Evolutionary conservation across 2,113 vertebrate species (phyloP), one percentile per base, ranked within the genome.

Genomic region (Engystomops pustulosus): DNA sequence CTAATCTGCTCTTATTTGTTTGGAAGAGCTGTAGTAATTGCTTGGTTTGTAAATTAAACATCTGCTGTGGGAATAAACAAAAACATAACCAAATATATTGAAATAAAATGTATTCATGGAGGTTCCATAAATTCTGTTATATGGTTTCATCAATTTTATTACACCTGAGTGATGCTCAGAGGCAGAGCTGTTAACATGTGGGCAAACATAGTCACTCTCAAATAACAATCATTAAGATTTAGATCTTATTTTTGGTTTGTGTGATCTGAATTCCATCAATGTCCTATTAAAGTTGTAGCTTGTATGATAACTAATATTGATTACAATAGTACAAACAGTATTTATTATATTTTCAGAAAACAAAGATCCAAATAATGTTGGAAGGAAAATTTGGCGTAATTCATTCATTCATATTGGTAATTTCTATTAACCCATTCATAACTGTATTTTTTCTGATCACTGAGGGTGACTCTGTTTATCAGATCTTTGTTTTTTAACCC

Each of bases 31-130:
- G 87, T 88, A 38, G 87, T 92, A 94, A 94, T 93, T 93, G 93
- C 89, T 90, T 92, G 91, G 88, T 92, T 94, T 93, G 90, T 94
- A 94, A 94, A 94, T 94, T 94, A 95, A 94, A 93, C 93, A 95
- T 94, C 93, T 95, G 94, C 88, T 94, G 89, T 90, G 91, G 92
- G 93, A 93, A 94, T 94, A 94, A 94, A 94, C 91, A 93, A 94
- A 94, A 94, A 92, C 92, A 91, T 94, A 94, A 94, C 91, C 89
- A 92, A 93, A 76, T 85, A 87, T 94, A 94, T 91, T 93, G 89
- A 93, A 93, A 94, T 93, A 95, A 93, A 95, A 92, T 92, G 88
- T 92, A 93, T 94, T 93, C 91, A 91, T 89, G 83, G 23, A 87
- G 88, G 88, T 91, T 93, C 87, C 86, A 93, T 94, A 93, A 93